Evolutionary conservation across 2,888 invertebrate genomes (phyloP).

Genomic region (Torymus aiolomorphi): DNA sequence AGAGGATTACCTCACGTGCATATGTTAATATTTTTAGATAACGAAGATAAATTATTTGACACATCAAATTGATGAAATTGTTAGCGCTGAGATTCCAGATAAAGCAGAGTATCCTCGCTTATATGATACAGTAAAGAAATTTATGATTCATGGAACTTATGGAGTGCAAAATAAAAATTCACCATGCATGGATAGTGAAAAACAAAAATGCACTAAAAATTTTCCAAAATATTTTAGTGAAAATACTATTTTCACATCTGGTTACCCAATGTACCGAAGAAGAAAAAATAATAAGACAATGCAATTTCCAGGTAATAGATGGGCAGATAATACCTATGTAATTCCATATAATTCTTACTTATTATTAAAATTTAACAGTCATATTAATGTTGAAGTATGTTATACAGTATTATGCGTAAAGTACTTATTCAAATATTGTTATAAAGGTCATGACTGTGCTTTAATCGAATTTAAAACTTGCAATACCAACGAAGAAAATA

Average conservation of each 20-base stretch:
- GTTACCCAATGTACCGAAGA: background rate
- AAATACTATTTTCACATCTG: background rate
- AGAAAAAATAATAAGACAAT: background rate
- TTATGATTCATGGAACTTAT: constrained; percentile 54
- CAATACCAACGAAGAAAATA: background rate
- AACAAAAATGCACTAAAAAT: too few species aligned
- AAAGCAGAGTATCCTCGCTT: constrained; percentile 24
- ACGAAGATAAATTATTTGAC: constrained; percentile 63
- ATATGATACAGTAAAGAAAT: constrained; percentile 46
- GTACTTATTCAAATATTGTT: too few species aligned
- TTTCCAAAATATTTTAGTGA: constrained; percentile 16
- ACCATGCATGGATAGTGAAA: too few species aligned
- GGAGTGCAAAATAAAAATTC: constrained; percentile 9
- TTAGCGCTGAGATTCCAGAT: constrained; percentile 56
- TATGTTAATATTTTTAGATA: too few species aligned
- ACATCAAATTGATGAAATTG: too few species aligned
- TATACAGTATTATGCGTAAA: constrained; percentile 21
- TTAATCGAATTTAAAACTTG: constrained; percentile 6
- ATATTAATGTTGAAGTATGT: constrained; percentile 23
- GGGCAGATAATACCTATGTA: too few species aligned
- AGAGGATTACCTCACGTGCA: too few species aligned
- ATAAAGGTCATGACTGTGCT: constrained; percentile 23
- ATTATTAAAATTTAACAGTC: constrained; percentile 12
- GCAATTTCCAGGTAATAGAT: background rate
- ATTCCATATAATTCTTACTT: constrained; percentile 28